A percentile compares a stretch with the other conserved stretches of the same genome.
These are phyloP conservation scores for Papilio protenor DNA, from an alignment of 2,888 invertebrate genomes.

Conservation along the genomic window DNA sequence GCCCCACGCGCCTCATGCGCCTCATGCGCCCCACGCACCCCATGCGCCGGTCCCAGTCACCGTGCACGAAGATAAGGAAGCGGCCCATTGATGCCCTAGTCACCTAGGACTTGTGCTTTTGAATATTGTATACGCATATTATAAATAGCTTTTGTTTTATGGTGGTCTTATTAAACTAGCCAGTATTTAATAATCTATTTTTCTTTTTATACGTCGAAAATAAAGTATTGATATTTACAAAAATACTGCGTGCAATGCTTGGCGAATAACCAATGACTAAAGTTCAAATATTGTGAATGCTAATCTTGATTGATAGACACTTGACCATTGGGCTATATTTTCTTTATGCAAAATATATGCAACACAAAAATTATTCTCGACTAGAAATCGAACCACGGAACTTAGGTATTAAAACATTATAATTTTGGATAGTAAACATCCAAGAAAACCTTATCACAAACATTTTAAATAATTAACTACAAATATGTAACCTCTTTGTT, in stretches of 20 bases:
- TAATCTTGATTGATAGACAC: no score
- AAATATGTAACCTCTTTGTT: constrained; percentile 22
- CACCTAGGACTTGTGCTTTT: constrained; percentile 15
- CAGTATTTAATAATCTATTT: constrained; percentile 43
- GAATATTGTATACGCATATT: constrained; percentile 32
- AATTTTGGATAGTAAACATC: no score
- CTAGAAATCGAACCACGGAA: no score
- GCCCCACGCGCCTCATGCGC: background rate
- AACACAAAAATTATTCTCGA: no score
- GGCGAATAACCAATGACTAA: no score
- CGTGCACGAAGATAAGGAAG: constrained; percentile 10
- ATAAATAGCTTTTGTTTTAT: constrained; percentile 19
- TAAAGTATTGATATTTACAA: background rate
- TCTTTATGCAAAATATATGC: no score
- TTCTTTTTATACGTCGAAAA: background rate
- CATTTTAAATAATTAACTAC: background rate
- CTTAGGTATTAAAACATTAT: no score
- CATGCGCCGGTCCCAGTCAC: background rate
- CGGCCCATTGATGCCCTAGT: constrained; percentile 21
- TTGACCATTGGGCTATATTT: no score
- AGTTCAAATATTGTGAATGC: no score
- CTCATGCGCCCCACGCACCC: constrained; percentile 4
- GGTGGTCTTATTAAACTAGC: constrained; percentile 34
- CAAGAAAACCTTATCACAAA: background rate
- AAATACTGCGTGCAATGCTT: no score